These are phyloP conservation scores for Malacoraja senta DNA, from an alignment of 2,797 vertebrate genomes.

Conservation along the genomic window DNA sequence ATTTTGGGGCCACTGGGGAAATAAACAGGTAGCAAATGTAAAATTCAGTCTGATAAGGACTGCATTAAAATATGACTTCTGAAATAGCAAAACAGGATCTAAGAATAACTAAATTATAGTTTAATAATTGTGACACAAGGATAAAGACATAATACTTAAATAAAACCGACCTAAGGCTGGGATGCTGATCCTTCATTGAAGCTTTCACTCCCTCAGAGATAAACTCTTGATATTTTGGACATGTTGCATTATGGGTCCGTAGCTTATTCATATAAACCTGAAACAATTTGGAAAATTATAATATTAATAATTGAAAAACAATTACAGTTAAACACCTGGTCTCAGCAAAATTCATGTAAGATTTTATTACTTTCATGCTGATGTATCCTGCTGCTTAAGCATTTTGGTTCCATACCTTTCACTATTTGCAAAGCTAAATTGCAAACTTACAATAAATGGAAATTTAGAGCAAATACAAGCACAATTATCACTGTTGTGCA, in stretches of 20 bases:
- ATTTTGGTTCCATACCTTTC: background rate
- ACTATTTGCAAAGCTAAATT: background rate
- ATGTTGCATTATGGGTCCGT: conserved; percentile 76
- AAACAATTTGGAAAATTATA: background rate
- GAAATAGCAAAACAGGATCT: background rate
- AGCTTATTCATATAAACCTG: conserved; percentile 84
- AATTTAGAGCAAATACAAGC: background rate
- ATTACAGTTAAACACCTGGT: background rate
- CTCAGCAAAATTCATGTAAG: background rate
- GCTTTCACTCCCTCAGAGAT: conserved; percentile 88
- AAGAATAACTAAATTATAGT: background rate
- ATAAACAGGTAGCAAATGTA: background rate
- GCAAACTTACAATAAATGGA: background rate
- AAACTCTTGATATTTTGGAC: conserved; percentile 87
- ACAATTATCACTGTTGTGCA: background rate
- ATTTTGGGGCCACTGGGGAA: background rate
- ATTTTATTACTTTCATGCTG: background rate
- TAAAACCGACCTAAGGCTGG: conserved; percentile 65
- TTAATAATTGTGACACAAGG: background rate
- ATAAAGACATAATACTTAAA: background rate
- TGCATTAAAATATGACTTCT: background rate
- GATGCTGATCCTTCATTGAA: conserved; percentile 75
- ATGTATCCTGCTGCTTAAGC: background rate
- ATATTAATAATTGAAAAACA: background rate
- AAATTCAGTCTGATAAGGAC: background rate